These are phyloP conservation scores for Aspidoscelis tigris DNA, from an alignment of 2,113 vertebrate species.

Conservation along the genomic window DNA sequence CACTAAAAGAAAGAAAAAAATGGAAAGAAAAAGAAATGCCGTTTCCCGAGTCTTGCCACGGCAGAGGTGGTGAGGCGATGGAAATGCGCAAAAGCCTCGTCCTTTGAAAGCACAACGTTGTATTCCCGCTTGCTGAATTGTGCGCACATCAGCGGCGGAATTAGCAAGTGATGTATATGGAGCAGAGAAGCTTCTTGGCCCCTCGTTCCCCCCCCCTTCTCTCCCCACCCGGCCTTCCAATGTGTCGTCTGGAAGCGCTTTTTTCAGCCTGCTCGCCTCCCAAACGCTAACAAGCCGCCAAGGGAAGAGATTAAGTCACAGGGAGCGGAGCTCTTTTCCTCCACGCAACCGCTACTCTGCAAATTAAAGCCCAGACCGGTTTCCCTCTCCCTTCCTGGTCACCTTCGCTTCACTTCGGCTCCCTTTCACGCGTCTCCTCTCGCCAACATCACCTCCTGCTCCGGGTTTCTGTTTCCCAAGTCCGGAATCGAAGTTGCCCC, in stretches of 20 bases:
- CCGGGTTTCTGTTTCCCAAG: background rate
- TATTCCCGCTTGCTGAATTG: conserved; percentile 75
- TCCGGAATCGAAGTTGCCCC: background rate
- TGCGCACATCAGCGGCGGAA: conserved; percentile 82
- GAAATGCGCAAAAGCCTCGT: conserved; percentile 49
- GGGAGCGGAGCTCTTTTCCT: conserved; percentile 71
- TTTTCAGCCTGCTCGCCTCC: conserved; percentile 77
- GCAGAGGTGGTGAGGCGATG: background rate
- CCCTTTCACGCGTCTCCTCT: conserved; percentile 11
- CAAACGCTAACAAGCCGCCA: conserved; percentile 94
- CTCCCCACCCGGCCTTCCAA: conserved; percentile 71
- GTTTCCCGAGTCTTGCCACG: background rate
- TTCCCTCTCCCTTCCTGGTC: conserved; percentile 66
- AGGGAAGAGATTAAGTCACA: conserved; percentile 91
- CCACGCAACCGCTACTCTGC: conserved; percentile 78
- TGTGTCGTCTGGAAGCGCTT: conserved; percentile 88
- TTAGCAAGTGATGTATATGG: conserved; percentile 91
- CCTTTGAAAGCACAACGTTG: conserved; percentile 71
- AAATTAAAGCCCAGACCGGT: conserved; percentile 75
- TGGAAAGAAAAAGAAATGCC: background rate
- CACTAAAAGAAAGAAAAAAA: too few relatives aligned
- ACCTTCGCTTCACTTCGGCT: conserved; percentile 46
- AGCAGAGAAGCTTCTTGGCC: conserved; percentile 66
- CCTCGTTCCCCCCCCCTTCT: background rate
- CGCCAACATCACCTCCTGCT: conserved; percentile 11